Conservation (phyloP, 2,888 invertebrate species). For the Spisula solida region DNA sequence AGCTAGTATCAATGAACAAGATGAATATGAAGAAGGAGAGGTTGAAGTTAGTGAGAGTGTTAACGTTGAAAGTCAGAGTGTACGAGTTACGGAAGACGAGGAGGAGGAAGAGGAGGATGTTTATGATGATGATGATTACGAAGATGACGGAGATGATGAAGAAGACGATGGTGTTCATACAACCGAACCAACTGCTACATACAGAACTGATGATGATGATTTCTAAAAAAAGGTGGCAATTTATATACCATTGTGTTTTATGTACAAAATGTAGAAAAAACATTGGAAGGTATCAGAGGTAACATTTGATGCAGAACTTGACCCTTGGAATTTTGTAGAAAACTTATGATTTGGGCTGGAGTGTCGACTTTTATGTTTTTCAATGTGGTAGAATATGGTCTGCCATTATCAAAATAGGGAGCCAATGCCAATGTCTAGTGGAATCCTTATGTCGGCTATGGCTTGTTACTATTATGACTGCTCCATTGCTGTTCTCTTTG, state of each 20-base stretch:
- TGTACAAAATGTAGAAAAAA: background rate
- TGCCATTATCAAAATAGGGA: no score
- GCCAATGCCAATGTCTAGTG: no score
- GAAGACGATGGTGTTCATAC: conserved; percentile 58
- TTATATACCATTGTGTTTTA: background rate
- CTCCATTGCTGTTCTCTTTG: no score
- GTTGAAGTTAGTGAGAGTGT: conserved; percentile 22
- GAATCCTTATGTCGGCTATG: no score
- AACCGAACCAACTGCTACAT: conserved; percentile 65
- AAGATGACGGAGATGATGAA: conserved; percentile 67
- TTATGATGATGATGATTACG: conserved; percentile 58
- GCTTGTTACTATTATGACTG: no score
- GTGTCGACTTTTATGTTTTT: no score
- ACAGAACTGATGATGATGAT: conserved; percentile 70
- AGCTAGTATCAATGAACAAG: conserved; percentile 73
- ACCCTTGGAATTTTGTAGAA: no score
- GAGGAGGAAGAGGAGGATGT: conserved; percentile 58
- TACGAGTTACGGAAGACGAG: conserved; percentile 39
- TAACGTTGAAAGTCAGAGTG: conserved; percentile 23
- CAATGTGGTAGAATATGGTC: no score
- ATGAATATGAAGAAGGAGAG: conserved; percentile 66
- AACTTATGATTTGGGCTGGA: no score
- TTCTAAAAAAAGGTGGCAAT: conserved; percentile 11
- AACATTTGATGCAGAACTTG: no score
- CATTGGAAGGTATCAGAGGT: no score